Evolutionary conservation across 2,888 invertebrate genomes (phyloP), one percentile per base, ranked within the genome.

Genomic region (Muscina levida): DNA sequence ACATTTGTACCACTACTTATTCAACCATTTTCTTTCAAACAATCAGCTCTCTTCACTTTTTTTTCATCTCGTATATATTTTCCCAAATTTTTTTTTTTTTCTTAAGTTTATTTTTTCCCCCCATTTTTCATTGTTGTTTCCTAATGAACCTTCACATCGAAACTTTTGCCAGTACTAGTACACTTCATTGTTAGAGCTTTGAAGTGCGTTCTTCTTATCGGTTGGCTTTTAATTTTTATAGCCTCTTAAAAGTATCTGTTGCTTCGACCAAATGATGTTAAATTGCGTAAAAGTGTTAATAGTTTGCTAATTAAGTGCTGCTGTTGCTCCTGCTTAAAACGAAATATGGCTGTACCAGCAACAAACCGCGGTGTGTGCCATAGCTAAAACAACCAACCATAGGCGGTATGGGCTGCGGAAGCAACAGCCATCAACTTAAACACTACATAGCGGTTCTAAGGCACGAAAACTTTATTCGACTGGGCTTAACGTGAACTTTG

Each of bases 231-330:
- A 68, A 68, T 57, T 72, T 72, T 48, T 70, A 17, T 24, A 71
- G 67, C 59, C 66, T 31, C 70, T 77, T 73, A 59, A 67, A 66
- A 51, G 67, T 15, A 72, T 44, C 79, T 79, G 66, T 59, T 73
- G 44, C 59, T 56, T 22, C 22, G 56, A 46, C 26, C 48, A 72
- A 79, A 72, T 77, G 71, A 65, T 77, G 81, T 65, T 81, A 72
- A 74, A 72, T 81, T 81, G 81, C 68, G 71, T 78, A 75, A 74
- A 77, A 78, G 81, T 81, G 81, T 75, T 81, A 81, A 81, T 81
- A 81, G 81, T 22, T 72, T 71, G 68, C 67, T 68, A 59, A 81
- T 81, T 81, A 81, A 75, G 62, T 72, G 62, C n/a, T n/a, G n/a
- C n/a, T n/a, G n/a, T n/a, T n/a, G 31, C 2, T 42, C 53, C 71